Evolutionary conservation across 2,113 vertebrate species (phyloP).

Genomic region (Cyrtonyx montezumae): DNA sequence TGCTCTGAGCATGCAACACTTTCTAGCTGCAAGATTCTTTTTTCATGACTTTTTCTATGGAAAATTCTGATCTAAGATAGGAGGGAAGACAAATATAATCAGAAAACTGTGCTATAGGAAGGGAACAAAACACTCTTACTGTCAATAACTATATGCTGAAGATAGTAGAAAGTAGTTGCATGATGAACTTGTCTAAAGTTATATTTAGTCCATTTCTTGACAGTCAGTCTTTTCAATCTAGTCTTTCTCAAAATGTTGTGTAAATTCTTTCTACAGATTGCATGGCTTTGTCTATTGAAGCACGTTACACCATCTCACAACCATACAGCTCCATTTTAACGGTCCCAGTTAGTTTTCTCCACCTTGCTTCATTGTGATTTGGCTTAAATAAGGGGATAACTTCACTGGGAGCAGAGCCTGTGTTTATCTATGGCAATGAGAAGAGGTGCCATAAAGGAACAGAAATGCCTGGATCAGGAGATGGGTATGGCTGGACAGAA

Average conservation of each 20-base stretch:
- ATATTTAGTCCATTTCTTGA: background rate
- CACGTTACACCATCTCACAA: background rate
- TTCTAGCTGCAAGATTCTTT: background rate
- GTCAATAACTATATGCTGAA: background rate
- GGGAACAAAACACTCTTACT: background rate
- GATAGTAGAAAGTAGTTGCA: background rate
- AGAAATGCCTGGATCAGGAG: background rate
- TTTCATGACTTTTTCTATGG: background rate
- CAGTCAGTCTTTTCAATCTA: background rate
- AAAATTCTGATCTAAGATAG: background rate
- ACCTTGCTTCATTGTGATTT: background rate
- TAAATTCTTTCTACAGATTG: background rate
- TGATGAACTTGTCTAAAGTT: conserved; percentile 15
- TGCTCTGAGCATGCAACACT: background rate
- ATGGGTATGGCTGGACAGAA: background rate
- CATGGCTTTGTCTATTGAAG: background rate
- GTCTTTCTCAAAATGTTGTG: background rate
- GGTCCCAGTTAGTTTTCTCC: background rate
- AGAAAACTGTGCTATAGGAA: background rate
- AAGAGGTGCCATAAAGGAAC: background rate
- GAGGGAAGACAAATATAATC: background rate
- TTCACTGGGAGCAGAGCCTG: background rate
- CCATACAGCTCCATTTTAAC: background rate
- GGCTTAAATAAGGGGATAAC: background rate
- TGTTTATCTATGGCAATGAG: background rate